Percentiles rank a stretch among this genome's conserved stretches.
These are phyloP conservation scores for Porites lutea DNA, from an alignment of 64 coral and sea anemone genomes.

Conservation along the genomic window DNA sequence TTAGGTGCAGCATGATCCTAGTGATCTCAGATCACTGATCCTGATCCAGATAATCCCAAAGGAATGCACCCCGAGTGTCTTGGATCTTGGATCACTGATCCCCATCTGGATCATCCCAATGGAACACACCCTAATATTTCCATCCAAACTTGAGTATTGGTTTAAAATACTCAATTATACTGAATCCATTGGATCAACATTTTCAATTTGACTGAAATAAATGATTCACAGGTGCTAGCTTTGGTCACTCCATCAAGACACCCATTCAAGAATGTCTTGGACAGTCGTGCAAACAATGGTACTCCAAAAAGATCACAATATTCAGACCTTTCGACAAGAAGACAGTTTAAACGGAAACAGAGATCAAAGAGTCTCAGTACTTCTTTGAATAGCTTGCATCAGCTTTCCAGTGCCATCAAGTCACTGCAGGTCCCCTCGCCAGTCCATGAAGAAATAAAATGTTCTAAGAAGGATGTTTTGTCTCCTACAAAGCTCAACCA, in stretches of 20 bases:
- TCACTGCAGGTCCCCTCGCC: neutral
- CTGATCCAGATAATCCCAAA: too few relatives aligned
- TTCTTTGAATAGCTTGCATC: neutral
- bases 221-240: constrained; percentile 18
- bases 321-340: constrained; percentile 26
- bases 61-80: too few relatives aligned
- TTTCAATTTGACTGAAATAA: too few relatives aligned
- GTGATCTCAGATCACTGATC: too few relatives aligned
- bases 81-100: too few relatives aligned
- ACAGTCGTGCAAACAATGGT: constrained; percentile 41
- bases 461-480: neutral
- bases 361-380: constrained; percentile 43
- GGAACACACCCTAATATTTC: neutral
- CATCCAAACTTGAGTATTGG: too few relatives aligned
- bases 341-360: constrained; percentile 23
- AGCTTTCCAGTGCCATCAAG: neutral
- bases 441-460: neutral
- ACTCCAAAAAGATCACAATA: neutral
- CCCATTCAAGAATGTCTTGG: constrained; percentile 17
- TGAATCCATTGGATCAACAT: too few relatives aligned
- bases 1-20: too few relatives aligned
- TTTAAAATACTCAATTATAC: too few relatives aligned
- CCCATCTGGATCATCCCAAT: neutral
- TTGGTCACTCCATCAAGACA: constrained; percentile 27
- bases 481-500: neutral